Conservation (phyloP, 2,797 vertebrate species). For the Rhinella marina region DNA sequence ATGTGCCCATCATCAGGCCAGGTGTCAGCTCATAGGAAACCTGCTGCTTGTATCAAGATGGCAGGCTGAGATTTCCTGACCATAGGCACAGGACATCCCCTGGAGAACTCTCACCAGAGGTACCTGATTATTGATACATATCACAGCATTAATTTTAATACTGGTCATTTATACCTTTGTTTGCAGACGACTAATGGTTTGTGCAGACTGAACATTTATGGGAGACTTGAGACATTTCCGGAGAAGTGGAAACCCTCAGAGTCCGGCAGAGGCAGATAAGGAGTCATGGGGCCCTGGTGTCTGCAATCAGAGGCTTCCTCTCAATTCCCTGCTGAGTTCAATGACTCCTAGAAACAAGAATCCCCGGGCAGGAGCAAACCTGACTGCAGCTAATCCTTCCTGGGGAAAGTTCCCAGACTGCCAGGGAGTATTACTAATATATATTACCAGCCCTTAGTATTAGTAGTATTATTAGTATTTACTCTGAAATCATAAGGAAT, state of each 20-base stretch:
- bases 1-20: conserved; percentile 49
- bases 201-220: too few relatives aligned
- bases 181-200: too few relatives aligned
- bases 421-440: background rate
- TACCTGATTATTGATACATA: too few relatives aligned
- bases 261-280: conserved; percentile 16
- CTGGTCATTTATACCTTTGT: background rate
- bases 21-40: conserved; percentile 19
- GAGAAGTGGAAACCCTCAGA: background rate
- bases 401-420: background rate
- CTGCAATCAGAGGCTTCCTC: conserved; percentile 29
- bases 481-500: too few relatives aligned
- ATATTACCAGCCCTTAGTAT: background rate
- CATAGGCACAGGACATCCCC: background rate
- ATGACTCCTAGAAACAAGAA: background rate
- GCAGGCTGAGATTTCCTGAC: background rate
- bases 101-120: too few relatives aligned
- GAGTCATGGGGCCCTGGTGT: conserved; percentile 6
- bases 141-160: too few relatives aligned
- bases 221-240: conserved; percentile 18
- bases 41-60: background rate
- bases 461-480: background rate
- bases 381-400: conserved; percentile 22
- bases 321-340: background rate
- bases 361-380: conserved; percentile 13